Percentiles rank a stretch among this genome's conserved stretches.
Conservation (phyloP, 2,113 vertebrate species). For the Engystomops pustulosus region DNA sequence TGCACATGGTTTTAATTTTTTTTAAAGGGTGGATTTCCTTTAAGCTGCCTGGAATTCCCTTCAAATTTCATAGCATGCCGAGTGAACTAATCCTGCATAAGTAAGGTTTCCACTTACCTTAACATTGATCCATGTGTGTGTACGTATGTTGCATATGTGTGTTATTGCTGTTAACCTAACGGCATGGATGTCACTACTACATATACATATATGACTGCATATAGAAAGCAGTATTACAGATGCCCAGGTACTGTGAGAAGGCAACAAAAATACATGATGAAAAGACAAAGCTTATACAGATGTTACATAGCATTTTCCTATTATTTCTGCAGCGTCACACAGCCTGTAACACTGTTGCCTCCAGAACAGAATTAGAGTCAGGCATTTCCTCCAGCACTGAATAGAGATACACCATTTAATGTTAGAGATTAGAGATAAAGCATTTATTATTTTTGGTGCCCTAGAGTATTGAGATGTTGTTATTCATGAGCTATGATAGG, state of each 20-base stretch:
- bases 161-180: too few species aligned
- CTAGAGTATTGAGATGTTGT: background rate
- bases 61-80: too few species aligned
- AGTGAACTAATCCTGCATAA: too few species aligned
- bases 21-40: too few species aligned
- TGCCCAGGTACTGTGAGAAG: background rate
- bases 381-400: background rate
- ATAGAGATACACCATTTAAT: background rate
- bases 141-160: too few species aligned
- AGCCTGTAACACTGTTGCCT: background rate
- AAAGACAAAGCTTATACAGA: background rate
- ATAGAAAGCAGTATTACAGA: too few species aligned
- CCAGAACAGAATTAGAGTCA: background rate
- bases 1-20: too few species aligned
- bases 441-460: background rate
- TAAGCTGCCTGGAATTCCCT: too few species aligned
- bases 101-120: too few species aligned
- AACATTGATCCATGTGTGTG: too few species aligned
- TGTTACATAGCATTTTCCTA: background rate
- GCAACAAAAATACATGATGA: background rate
- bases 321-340: background rate
- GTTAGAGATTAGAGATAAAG: background rate
- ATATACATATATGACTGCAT: too few species aligned
- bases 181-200: too few species aligned
- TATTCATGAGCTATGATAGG: constrained; percentile 27